Evolutionary conservation across 2,888 invertebrate species (phyloP), one percentile per base, ranked within the genome.

Genomic region (Napeogenes sylphis): DNA sequence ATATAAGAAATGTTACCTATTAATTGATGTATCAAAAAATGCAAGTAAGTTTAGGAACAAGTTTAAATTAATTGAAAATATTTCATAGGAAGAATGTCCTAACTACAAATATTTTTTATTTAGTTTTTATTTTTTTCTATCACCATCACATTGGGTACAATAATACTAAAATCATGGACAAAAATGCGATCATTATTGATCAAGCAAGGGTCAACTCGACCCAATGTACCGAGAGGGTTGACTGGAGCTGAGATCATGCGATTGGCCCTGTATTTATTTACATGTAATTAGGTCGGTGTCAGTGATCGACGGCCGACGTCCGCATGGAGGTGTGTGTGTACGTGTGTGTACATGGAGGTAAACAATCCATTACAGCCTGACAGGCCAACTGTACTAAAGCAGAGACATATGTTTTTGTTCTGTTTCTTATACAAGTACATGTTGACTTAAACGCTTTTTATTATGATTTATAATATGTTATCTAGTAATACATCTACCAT

Each of bases 221-320:
- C 59, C 67, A 66, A 65, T 66, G 71, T 64, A 65, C 65, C 65
- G 70, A 74, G 71, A 73, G 73, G 71, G 73, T 71, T 76, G 75
- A 77, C 73, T 73, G 72, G 70, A 69, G 70, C 73, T 75, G 73
- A 73, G 73, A 75, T 73, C 75, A 72, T 71, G 72, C 74, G 72
- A 65, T 63, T 62, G 70, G 70, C 68, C 72, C 80, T 78, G 84
- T 84, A 86, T 87, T 85, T 86, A 86, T 86, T 87, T 86, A 84
- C 85, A 87, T 86, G 83, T 88, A 87, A 89, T 88, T 85, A 88
- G 84, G 82, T 81, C 81, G 80, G 75, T 79, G 83, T 80, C 82
- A 80, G 83, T 86, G 86, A 87, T 85, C 82, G 85, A 86, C 71
- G 73, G 75, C 80, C 78, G 80, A 82, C 80, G 81, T 83, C 82